Evolutionary conservation across 2,888 invertebrate species (phyloP).

Genomic region (Galerucella nymphaeae): DNA sequence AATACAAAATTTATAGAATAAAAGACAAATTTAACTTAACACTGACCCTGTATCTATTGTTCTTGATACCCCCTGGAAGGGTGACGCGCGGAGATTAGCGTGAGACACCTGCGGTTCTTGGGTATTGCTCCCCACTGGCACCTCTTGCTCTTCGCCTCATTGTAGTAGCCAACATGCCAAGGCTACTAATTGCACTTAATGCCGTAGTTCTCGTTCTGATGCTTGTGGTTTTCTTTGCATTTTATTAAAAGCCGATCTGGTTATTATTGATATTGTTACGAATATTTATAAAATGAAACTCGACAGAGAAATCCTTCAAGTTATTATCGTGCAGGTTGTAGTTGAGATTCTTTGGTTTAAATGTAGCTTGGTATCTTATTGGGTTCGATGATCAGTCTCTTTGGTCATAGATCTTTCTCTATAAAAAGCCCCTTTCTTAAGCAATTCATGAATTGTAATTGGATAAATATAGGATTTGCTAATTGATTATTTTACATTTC

Average conservation of each 20-base stretch:
- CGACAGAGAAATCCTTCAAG: constrained; percentile 3
- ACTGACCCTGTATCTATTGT: constrained; percentile 36
- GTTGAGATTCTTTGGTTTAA: not conserved
- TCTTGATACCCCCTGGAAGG: constrained; percentile 33
- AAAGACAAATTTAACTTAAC: not conserved
- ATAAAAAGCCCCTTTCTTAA: too few species aligned
- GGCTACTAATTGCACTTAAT: constrained; percentile 43
- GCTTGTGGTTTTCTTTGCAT: constrained; percentile 27
- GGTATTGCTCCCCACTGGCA: constrained; percentile 32
- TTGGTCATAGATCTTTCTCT: too few species aligned
- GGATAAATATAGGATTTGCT: too few species aligned
- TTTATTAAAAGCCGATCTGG: constrained; percentile 22
- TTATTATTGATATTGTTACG: constrained; percentile 20
- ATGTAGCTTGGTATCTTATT: not conserved
- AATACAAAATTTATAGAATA: not conserved
- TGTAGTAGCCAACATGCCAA: constrained; percentile 44
- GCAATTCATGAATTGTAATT: too few species aligned
- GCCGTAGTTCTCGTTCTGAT: constrained; percentile 19
- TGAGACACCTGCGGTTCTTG: constrained; percentile 44
- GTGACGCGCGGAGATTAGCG: constrained; percentile 46
- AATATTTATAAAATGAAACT: not conserved
- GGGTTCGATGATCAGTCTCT: too few species aligned
- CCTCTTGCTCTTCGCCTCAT: constrained; percentile 38
- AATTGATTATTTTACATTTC: too few species aligned
- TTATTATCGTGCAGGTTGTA: not conserved